Evolutionary conservation across 2,888 invertebrate species (phyloP).

Genomic region (Agrenia bidenticulata): DNA sequence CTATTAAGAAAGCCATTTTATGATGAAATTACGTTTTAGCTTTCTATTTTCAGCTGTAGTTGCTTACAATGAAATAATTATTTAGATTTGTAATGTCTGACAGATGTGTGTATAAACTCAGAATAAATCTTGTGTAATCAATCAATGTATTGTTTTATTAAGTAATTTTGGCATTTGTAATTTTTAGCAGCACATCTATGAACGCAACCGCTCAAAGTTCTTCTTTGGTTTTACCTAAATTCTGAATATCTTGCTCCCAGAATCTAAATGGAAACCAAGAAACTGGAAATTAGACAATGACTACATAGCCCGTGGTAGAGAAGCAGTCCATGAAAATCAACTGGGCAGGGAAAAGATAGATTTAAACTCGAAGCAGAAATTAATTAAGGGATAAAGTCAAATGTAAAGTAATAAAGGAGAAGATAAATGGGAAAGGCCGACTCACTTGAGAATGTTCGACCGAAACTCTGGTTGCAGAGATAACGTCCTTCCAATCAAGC

Average conservation of each 20-base stretch:
- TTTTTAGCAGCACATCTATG: too few relatives aligned
- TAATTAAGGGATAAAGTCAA: constrained; percentile 51
- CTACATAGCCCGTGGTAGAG: background rate
- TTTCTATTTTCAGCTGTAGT: too few relatives aligned
- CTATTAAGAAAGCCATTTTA: too few relatives aligned
- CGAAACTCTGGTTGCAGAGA: constrained; percentile 47
- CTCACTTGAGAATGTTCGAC: constrained; percentile 51
- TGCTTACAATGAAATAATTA: too few relatives aligned
- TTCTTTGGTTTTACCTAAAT: constrained; percentile 19
- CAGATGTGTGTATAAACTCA: too few relatives aligned
- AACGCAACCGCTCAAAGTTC: too few relatives aligned
- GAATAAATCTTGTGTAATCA: too few relatives aligned
- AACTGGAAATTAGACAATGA: background rate
- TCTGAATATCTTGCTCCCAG: constrained; percentile 21
- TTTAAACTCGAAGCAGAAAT: constrained; percentile 34
- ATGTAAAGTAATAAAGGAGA: constrained; percentile 44
- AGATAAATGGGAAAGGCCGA: constrained; percentile 26
- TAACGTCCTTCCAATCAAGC: constrained; percentile 43
- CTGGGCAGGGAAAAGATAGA: constrained; percentile 3
- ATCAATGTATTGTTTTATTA: too few relatives aligned
- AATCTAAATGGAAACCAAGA: constrained; percentile 19
- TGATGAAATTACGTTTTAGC: too few relatives aligned
- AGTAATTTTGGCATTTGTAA: too few relatives aligned
- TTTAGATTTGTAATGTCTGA: too few relatives aligned
- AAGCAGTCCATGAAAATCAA: constrained; percentile 7